phyloP scores from a whole-genome alignment of 1,140 invertebrate species.

The Leptopilina clavipes region DNA sequence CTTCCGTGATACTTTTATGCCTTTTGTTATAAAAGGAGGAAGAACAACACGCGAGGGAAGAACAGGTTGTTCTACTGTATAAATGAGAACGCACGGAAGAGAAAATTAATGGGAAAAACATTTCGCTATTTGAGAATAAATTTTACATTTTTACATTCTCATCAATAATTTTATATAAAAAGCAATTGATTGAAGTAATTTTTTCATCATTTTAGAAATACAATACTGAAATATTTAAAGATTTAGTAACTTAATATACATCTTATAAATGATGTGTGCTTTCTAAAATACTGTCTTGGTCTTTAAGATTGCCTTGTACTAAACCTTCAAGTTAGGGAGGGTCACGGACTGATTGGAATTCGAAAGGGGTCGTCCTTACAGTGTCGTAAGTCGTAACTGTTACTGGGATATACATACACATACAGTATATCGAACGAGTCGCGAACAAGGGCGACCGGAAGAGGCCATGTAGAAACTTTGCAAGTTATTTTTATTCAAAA shows the following conservation, averaged over 20 bases:
- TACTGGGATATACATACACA: neutral
- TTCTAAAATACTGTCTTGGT: too few relatives aligned
- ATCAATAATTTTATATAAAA: too few relatives aligned
- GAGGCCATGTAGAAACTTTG: constrained; percentile 1
- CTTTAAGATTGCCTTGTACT: neutral
- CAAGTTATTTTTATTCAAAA: too few relatives aligned
- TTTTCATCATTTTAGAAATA: too few relatives aligned
- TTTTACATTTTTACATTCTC: neutral
- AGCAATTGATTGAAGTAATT: too few relatives aligned
- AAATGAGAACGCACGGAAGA: constrained; percentile 28
- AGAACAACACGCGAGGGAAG: constrained; percentile 6
- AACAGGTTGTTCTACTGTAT: constrained; percentile 10
- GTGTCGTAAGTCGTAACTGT: constrained; percentile 22
- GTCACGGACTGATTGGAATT: constrained; percentile 29
- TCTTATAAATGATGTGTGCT: too few relatives aligned
- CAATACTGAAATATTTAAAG: too few relatives aligned
- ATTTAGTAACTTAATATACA: too few relatives aligned
- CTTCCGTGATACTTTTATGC: constrained; percentile 30
- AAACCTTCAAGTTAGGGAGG: constrained; percentile 6
- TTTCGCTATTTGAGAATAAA: neutral
- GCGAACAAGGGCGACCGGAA: constrained; percentile 34
- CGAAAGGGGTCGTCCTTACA: constrained; percentile 31
- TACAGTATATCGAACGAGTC: constrained; percentile 22
- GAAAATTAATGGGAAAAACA: neutral
- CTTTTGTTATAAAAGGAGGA: neutral